Conservation (phyloP, 2,113 vertebrate species). For the Acanthochromis polyacanthus region DNA sequence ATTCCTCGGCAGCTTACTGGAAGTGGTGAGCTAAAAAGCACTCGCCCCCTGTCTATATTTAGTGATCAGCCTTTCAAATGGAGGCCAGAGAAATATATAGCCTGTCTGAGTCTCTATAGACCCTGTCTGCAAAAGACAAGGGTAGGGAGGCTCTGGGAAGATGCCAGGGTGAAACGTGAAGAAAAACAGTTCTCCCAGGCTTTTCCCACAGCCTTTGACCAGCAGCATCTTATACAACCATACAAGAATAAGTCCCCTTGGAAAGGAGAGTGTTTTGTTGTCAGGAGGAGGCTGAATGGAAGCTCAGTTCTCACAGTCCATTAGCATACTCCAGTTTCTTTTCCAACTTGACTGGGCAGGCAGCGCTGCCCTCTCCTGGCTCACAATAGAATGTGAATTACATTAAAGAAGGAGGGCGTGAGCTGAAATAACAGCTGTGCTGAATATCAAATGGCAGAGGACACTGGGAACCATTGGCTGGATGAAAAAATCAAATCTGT, state of each 20-base stretch:
- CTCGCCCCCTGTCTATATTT: conserved; percentile 65
- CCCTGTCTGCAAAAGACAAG: conserved; percentile 40
- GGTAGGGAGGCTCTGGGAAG: conserved; percentile 41
- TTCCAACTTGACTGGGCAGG: conserved; percentile 32
- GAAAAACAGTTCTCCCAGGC: conserved; percentile 40
- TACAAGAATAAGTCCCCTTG: conserved; percentile 53
- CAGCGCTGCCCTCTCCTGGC: conserved; percentile 74
- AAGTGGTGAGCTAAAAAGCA: conserved; percentile 39
- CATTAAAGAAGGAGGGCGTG: conserved; percentile 12
- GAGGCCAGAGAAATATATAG: conserved; percentile 73
- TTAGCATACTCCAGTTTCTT: conserved; percentile 59
- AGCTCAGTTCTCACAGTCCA: conserved; percentile 56
- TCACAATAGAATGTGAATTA: conserved; percentile 27
- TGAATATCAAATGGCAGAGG: conserved; percentile 47
- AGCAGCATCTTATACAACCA: conserved; percentile 41
- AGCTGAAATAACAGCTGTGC: conserved; percentile 20
- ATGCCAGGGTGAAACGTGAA: conserved; percentile 59
- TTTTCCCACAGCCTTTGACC: conserved; percentile 80
- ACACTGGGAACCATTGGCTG: not conserved
- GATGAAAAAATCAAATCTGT: conserved; percentile 33
- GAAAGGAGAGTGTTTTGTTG: conserved; percentile 58
- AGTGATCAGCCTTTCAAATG: conserved; percentile 71
- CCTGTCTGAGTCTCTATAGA: conserved; percentile 53
- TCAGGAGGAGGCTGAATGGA: conserved; percentile 54
- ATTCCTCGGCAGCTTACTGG: conserved; percentile 45